Evolutionary conservation across 2,797 vertebrate genomes (phyloP).

Genomic region (Lagocephalus sceleratus): DNA sequence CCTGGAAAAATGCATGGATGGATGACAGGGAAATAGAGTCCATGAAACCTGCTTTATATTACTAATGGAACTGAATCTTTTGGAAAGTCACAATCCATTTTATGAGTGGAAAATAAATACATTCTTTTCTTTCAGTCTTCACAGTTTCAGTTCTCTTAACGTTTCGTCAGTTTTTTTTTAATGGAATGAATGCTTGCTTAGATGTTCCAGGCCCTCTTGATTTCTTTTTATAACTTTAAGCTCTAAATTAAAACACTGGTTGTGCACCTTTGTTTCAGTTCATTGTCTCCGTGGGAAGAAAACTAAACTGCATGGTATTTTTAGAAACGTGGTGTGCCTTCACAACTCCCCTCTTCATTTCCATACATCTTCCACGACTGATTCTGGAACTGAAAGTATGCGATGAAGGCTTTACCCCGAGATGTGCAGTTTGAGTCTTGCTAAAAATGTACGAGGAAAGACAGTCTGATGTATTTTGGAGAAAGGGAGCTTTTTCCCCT

Average conservation of each 20-base stretch:
- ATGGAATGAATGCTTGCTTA: no score
- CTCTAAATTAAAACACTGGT: no score
- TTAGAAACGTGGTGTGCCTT: background rate
- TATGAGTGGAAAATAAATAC: no score
- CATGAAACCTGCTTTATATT: no score
- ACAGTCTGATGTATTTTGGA: constrained; percentile 28
- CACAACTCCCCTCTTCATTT: background rate
- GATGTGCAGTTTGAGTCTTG: constrained; percentile 8
- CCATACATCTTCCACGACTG: background rate
- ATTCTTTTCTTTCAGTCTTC: no score
- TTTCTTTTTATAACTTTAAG: background rate
- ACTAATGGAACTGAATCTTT: no score
- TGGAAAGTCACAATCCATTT: no score
- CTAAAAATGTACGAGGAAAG: constrained; percentile 9
- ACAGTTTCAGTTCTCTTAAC: no score
- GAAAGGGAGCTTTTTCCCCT: constrained; percentile 9
- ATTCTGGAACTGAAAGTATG: background rate
- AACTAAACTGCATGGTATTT: background rate
- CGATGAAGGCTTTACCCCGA: background rate
- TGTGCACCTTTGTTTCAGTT: background rate
- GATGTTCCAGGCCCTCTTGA: no score
- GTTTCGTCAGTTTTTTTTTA: no score
- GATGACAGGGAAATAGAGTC: no score
- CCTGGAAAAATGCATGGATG: no score
- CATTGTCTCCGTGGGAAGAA: background rate